These are phyloP conservation scores for Arothron firmamentum DNA, from an alignment of 2,113 vertebrate genomes.

Conservation along the genomic window DNA sequence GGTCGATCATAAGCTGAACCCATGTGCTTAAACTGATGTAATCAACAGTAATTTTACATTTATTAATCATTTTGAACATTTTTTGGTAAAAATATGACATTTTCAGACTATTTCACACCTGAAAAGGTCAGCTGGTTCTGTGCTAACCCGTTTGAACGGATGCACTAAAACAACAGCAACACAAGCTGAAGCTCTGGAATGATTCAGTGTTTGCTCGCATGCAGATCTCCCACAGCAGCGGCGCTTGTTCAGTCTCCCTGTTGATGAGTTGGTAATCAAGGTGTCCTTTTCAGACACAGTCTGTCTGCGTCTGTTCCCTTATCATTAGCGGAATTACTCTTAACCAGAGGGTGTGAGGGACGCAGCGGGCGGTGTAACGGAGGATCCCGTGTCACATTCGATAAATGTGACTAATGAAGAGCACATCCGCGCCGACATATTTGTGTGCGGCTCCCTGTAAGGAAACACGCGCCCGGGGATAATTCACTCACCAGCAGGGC, in stretches of 20 bases:
- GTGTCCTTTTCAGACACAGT: constrained; percentile 34
- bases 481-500: constrained; percentile 32
- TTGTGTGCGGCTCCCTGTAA: constrained; percentile 32
- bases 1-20: too few species aligned
- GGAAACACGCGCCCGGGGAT: constrained; percentile 41
- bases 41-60: too few species aligned
- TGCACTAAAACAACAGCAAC: too few species aligned
- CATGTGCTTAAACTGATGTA: too few species aligned
- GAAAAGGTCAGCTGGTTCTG: too few species aligned
- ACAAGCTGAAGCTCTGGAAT: background rate
- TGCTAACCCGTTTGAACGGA: too few species aligned
- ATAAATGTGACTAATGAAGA: constrained; percentile 62
- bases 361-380: constrained; percentile 34
- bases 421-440: constrained; percentile 33
- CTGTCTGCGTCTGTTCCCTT: constrained; percentile 34
- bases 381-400: constrained; percentile 49
- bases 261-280: constrained; percentile 42
- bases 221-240: background rate
- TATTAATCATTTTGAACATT: too few species aligned
- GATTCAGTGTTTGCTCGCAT: background rate
- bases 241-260: constrained; percentile 4
- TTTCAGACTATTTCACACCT: too few species aligned
- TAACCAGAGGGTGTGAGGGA: constrained; percentile 49
- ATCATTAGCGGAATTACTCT: constrained; percentile 63
- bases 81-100: too few species aligned